These are phyloP conservation scores for Syngnathoides biaculeatus DNA, from an alignment of 2,113 vertebrate species.

Conservation along the genomic window DNA sequence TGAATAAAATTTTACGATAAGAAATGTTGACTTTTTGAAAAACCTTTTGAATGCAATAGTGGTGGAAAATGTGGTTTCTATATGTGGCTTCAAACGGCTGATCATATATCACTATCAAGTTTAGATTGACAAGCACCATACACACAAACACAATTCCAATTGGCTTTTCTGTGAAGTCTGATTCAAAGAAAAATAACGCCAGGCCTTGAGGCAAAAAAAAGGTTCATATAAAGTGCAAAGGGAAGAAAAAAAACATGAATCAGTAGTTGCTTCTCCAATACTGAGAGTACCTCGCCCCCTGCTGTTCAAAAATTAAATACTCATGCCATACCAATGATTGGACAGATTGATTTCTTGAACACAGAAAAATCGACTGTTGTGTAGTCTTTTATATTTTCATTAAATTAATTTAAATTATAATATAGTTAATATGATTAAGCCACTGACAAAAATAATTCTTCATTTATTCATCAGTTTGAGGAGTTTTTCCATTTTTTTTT, in stretches of 20 bases:
- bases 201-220: conserved; percentile 40
- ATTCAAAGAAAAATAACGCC: conserved; percentile 48
- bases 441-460: too few species aligned
- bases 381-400: too few species aligned
- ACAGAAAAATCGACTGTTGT: neutral
- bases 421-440: neutral
- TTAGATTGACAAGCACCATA: conserved; percentile 6
- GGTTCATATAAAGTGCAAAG: conserved; percentile 58
- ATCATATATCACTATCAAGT: conserved; percentile 21
- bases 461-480: too few species aligned
- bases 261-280: conserved; percentile 1
- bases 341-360: neutral
- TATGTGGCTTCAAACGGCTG: conserved; percentile 1
- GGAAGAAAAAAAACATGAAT: conserved; percentile 17
- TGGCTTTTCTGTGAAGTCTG: conserved; percentile 37
- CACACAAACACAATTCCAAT: conserved; percentile 30
- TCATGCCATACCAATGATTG: neutral
- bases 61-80: neutral
- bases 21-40: neutral
- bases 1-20: neutral
- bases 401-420: too few species aligned
- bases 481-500: too few species aligned
- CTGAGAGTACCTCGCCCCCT: conserved; percentile 42
- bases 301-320: conserved; percentile 17
- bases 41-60: neutral